Evolutionary conservation across 2,797 vertebrate genomes (phyloP).

Genomic region (Galaxias olidus): DNA sequence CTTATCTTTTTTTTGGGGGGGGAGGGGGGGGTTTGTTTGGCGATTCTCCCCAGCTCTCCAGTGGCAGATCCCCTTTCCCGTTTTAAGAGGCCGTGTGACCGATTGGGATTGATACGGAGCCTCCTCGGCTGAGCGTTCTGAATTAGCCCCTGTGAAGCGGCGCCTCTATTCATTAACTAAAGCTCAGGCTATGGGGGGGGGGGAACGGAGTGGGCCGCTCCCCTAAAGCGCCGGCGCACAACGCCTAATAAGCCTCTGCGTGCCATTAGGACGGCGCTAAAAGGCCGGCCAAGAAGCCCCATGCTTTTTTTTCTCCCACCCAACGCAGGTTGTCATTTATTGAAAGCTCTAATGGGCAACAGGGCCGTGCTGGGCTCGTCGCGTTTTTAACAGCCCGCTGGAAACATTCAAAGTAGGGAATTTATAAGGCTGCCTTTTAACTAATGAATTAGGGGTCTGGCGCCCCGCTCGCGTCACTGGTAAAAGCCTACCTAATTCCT

Average conservation of each 20-base stretch:
- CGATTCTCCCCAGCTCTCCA: slow-evolving; percentile 23
- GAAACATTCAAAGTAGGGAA: slow-evolving; percentile 69
- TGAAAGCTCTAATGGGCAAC: slow-evolving; percentile 72
- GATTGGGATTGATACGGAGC: slow-evolving; percentile 69
- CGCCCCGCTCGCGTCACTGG: slow-evolving; percentile 34
- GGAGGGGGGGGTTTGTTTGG: slow-evolving; percentile 14
- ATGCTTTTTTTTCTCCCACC: slow-evolving; percentile 21
- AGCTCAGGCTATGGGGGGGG: slow-evolving; percentile 66
- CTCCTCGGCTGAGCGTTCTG: slow-evolving; percentile 64
- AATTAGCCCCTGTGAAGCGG: slow-evolving; percentile 66
- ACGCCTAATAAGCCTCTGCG: slow-evolving; percentile 76
- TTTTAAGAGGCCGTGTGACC: slow-evolving; percentile 53
- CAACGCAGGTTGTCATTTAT: slow-evolving; percentile 75
- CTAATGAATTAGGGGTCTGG: slow-evolving; percentile 68
- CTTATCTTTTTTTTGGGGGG: slow-evolving; percentile 42
- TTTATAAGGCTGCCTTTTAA: slow-evolving; percentile 60
- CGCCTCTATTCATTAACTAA: slow-evolving; percentile 73
- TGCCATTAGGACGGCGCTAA: slow-evolving; percentile 69
- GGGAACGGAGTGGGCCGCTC: slow-evolving; percentile 72
- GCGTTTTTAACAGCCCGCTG: slow-evolving; percentile 68
- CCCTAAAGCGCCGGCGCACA: slow-evolving; percentile 59
- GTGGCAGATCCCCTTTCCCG: slow-evolving; percentile 34
- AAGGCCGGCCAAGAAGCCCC: slow-evolving; percentile 57
- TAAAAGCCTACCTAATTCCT: slow-evolving; percentile 77
- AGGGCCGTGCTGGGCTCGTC: slow-evolving; percentile 43